A percentile compares a stretch with the other conserved stretches of the same genome.
These are phyloP conservation scores for Amaurobius ferox DNA, from an alignment of 2,888 invertebrate species.

Conservation along the genomic window DNA sequence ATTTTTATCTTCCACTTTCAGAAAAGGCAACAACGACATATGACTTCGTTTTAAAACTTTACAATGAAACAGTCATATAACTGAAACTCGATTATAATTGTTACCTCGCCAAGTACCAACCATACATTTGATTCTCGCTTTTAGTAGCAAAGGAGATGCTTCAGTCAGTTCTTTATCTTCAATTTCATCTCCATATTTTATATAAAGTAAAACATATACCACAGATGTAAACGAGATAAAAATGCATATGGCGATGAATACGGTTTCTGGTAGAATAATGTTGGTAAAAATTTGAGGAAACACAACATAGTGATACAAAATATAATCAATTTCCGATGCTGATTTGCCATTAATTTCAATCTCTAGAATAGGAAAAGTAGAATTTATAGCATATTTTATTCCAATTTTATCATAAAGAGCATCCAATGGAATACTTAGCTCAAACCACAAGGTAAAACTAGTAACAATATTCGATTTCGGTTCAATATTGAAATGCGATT, in stretches of 20 bases:
- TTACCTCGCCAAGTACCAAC: too few species aligned
- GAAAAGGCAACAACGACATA: too few species aligned
- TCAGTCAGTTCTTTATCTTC: too few species aligned
- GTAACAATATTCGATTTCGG: conserved; percentile 81
- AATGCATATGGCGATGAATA: not conserved
- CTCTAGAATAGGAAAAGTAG: not conserved
- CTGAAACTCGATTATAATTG: too few species aligned
- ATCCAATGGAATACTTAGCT: not conserved
- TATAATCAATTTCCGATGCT: not conserved
- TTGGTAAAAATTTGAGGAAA: conserved; percentile 2
- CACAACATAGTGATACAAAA: not conserved
- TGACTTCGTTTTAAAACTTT: too few species aligned
- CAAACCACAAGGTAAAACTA: not conserved
- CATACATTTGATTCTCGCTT: too few species aligned
- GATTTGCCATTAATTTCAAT: conserved; percentile 8
- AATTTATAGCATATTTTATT: not conserved
- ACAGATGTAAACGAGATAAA: not conserved
- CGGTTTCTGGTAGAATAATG: not conserved
- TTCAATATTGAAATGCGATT: conserved; percentile 90
- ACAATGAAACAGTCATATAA: too few species aligned
- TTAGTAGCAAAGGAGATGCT: too few species aligned
- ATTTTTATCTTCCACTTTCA: too few species aligned
- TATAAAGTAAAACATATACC: too few species aligned
- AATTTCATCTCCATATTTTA: too few species aligned
- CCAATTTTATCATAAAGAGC: too few species aligned